Conservation (phyloP, 2,113 vertebrate species). For the Spizaetus ornatus region DNA sequence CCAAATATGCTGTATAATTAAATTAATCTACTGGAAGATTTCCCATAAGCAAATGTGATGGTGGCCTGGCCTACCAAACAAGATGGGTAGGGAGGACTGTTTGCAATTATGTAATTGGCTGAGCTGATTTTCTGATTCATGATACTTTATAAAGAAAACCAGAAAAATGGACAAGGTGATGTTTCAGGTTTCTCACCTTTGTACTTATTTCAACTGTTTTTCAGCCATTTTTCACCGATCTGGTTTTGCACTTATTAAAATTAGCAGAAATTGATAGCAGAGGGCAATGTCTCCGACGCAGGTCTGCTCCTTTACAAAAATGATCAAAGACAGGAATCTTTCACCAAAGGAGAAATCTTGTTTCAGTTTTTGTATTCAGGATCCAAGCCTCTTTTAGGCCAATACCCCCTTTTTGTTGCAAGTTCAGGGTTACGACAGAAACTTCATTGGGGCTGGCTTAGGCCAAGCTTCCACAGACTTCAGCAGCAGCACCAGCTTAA, state of each 20-base stretch:
- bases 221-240: not conserved
- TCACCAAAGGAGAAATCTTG: not conserved
- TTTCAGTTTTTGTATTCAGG: not conserved
- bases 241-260: not conserved
- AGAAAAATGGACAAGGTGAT: not conserved
- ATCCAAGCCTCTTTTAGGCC: not conserved
- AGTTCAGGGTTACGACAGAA: not conserved
- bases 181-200: not conserved
- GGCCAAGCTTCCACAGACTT: not conserved
- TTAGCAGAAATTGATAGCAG: not conserved
- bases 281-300: not conserved
- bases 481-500: not conserved
- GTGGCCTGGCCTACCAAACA: not conserved
- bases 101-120: not conserved
- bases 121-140: not conserved
- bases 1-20: not conserved
- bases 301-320: not conserved
- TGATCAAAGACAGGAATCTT: not conserved
- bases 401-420: not conserved
- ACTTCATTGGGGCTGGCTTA: not conserved
- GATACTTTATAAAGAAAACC: not conserved
- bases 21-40: not conserved
- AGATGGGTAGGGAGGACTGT: not conserved
- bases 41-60: not conserved
- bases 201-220: not conserved